Base-by-base conservation (phyloP, 2,888 invertebrate species). In the Torymus auratus region DNA sequence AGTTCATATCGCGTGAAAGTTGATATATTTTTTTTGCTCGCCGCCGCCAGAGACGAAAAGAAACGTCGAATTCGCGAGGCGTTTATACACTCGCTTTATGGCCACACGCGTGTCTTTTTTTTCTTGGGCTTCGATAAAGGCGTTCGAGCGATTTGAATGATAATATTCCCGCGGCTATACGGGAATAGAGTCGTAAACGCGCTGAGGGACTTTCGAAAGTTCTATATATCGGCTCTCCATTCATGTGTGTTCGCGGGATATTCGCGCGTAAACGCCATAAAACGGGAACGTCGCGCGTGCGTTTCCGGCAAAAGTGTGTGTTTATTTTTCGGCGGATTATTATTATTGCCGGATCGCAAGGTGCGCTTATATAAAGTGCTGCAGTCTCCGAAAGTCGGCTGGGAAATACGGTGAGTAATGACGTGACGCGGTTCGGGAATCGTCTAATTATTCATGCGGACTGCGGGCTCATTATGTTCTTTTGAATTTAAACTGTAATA, bases 1-100 rank as follows among this genome's bases (percentile, higher is more conserved):
- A 50, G 50, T 70, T 17, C 28, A 50, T 78, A 78, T 78, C 78
- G 72, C 72, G 78, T 72, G 78, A 78, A 78, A 78, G 78, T 78
- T 52, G 67, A 72, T 72, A 53, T 41, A 70, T 58, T 61, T 28
- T 56, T 58, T 55, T 60, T 11, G 50, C 15, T 13, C 41, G 15
- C 14, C 67, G 15, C 41, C 11, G 5, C 1, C n/a, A 61, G 14
- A 53, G 58, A 41, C 23, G 55, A 55, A 78, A 72, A 52, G 55
- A 67, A 78, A 72, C 65, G 67, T 65, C 78, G 69, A 74, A 58
- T 69, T 74, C 62, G 20, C 70, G 20, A 1, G 20, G 20, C 20
- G 1, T 20, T 20, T 20, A 20, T 20, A 20, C 20, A 20, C 20
- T 20, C 20, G 17, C 61, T 17, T 23, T 15, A 61, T 50, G 5